Evolutionary conservation across 2,888 invertebrate species (phyloP).

Genomic region (Parnassius orleans): DNA sequence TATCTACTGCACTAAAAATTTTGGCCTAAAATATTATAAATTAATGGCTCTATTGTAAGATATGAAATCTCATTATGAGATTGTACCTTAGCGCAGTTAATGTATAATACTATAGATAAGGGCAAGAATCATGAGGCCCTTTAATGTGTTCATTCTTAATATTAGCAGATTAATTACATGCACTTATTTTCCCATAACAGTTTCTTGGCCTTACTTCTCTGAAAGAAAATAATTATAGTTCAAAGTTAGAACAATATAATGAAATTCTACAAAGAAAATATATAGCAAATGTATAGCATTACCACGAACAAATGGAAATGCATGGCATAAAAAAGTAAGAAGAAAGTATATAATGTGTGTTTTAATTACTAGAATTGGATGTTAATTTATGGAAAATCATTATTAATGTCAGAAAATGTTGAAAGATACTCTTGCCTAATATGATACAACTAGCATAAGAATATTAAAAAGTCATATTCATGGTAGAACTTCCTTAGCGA

Average conservation of each 20-base stretch:
- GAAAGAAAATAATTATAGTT: conserved; percentile 31
- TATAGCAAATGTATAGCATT: conserved; percentile 36
- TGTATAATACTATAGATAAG: conserved; percentile 4
- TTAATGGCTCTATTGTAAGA: conserved; percentile 6
- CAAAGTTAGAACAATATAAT: conserved; percentile 40
- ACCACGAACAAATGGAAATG: conserved; percentile 39
- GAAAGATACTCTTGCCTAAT: not conserved
- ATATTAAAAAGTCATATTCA: conserved; percentile 5
- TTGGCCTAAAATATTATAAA: conserved; percentile 19
- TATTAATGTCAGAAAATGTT: not conserved
- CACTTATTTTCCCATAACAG: conserved; percentile 7
- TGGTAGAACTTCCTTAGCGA: conserved; percentile 25
- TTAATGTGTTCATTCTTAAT: conserved; percentile 25
- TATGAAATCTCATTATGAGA: conserved; percentile 8
- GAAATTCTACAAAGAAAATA: conserved; percentile 28
- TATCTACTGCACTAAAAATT: conserved; percentile 15
- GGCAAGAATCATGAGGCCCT: conserved; percentile 8
- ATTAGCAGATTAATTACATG: conserved; percentile 11
- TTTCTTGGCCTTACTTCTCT: conserved; percentile 22
- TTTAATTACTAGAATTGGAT: not conserved
- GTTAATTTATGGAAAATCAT: not conserved
- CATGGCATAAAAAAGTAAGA: conserved; percentile 28
- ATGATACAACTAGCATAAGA: too few relatives aligned
- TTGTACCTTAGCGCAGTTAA: not conserved
- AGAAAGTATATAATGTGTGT: too few relatives aligned